phyloP scores from a whole-genome alignment of 2,113 vertebrate species.

The Oxygymnocypris stewartii region DNA sequence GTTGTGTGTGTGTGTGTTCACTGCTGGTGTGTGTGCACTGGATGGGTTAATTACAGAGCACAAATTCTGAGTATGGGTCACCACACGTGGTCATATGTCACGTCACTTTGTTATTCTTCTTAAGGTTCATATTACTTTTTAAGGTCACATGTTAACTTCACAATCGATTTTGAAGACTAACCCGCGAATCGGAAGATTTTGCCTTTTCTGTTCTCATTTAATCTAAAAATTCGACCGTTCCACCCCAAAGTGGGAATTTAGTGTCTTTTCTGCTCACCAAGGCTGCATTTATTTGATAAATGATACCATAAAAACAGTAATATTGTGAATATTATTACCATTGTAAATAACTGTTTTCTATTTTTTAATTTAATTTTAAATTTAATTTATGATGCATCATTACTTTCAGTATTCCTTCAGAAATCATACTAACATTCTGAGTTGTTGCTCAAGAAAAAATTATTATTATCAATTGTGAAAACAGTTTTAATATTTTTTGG shows the following conservation, averaged over 20 bases:
- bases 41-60: too few relatives aligned
- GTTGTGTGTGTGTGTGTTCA: too few relatives aligned
- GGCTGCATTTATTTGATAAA: neutral
- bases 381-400: neutral
- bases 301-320: neutral
- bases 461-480: neutral
- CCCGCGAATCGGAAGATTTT: too few relatives aligned
- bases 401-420: neutral
- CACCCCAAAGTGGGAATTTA: neutral
- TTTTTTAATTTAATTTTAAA: neutral
- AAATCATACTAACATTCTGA: neutral
- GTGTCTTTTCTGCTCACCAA: neutral
- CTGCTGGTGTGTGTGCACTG: too few relatives aligned
- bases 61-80: too few relatives aligned
- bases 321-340: neutral
- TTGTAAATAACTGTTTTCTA: neutral
- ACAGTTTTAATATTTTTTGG: neutral
- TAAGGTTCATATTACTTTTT: neutral
- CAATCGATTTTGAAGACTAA: neutral
- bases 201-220: neutral
- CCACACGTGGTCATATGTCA: too few relatives aligned
- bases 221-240: neutral
- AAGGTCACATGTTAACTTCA: constrained; percentile 4
- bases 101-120: neutral
- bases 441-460: neutral